These are phyloP conservation scores for Lucinisca nassula DNA, from an alignment of 2,888 invertebrate species.

Conservation along the genomic window DNA sequence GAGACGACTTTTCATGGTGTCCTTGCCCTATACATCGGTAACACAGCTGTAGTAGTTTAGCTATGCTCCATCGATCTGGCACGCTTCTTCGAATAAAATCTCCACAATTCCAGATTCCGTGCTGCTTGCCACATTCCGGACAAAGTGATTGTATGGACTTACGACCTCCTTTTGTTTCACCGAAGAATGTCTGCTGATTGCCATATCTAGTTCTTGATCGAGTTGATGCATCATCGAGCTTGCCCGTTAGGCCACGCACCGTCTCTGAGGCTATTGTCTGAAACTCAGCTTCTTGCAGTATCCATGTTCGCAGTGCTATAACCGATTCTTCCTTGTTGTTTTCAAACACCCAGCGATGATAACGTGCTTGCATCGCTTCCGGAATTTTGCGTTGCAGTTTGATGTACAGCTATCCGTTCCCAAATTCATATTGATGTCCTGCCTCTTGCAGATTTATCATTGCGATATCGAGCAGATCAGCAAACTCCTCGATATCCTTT, in stretches of 20 bases:
- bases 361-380: conserved; percentile 30
- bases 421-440: conserved; percentile 21
- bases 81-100: neutral
- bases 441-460: conserved; percentile 49
- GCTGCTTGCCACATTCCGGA: neutral
- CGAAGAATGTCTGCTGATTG: neutral
- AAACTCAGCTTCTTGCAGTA: neutral
- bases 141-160: too few species aligned
- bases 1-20: too few species aligned
- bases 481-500: conserved; percentile 41
- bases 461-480: conserved; percentile 46
- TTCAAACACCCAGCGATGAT: conserved; percentile 44
- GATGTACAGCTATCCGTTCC: conserved; percentile 27
- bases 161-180: too few species aligned
- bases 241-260: neutral
- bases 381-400: conserved; percentile 45
- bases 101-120: neutral
- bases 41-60: neutral
- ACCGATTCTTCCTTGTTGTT: conserved; percentile 30
- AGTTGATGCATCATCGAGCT: neutral
- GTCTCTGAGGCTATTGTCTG: neutral
- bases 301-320: conserved; percentile 2
- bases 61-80: neutral
- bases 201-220: neutral
- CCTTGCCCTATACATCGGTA: neutral